Conservation (phyloP, 2,113 vertebrate genomes). For the Saguinus imperator region DNA sequence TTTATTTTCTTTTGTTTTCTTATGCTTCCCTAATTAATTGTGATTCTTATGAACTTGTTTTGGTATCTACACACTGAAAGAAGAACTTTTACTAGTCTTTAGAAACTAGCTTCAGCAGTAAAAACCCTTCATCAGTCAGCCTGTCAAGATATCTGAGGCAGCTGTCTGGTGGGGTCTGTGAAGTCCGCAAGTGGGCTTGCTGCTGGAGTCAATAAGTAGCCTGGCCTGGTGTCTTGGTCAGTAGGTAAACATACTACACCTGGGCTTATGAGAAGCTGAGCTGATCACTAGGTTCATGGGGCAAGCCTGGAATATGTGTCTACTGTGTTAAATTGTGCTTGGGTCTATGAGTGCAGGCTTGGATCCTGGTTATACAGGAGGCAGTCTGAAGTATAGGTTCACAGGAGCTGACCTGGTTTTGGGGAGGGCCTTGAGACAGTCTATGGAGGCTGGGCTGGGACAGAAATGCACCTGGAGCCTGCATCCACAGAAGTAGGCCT, state of each 20-base stretch:
- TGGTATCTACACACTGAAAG: not conserved
- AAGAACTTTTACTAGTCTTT: not conserved
- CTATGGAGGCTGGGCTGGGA: not conserved
- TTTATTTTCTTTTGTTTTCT: not conserved
- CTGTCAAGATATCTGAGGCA: not conserved
- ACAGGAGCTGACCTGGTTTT: not conserved
- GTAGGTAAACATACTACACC: not conserved
- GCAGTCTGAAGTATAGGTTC: not conserved
- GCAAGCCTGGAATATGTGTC: not conserved
- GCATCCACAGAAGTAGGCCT: rapidly evolving
- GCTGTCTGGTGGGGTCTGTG: too few species aligned
- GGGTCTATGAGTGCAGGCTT: not conserved
- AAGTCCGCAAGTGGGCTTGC: not conserved
- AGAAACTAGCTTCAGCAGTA: not conserved
- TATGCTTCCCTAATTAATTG: not conserved
- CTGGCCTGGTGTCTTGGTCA: not conserved
- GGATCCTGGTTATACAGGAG: not conserved
- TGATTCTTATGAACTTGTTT: not conserved
- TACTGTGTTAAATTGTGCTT: not conserved
- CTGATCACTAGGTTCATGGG: too few species aligned
- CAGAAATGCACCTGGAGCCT: not conserved
- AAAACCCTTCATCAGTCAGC: not conserved
- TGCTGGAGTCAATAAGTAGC: not conserved
- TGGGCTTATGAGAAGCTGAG: too few species aligned
- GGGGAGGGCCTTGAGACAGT: not conserved